Evolutionary conservation across 2,888 invertebrate genomes (phyloP).

Genomic region (Cerceris ruficornis): DNA sequence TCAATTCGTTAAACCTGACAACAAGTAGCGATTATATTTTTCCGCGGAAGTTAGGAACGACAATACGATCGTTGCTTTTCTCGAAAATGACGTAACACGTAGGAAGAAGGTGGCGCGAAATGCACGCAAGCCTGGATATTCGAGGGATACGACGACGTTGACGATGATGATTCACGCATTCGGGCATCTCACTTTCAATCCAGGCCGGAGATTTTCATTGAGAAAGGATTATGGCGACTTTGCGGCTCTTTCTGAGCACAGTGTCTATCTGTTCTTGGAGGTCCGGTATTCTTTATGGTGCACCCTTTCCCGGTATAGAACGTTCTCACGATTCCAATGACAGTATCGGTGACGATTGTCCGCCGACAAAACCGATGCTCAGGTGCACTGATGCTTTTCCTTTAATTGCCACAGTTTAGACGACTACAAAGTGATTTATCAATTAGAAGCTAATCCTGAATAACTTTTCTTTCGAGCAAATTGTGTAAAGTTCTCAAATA

Average conservation of each 20-base stretch:
- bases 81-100: constrained; percentile 57
- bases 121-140: constrained; percentile 43
- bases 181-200: constrained; percentile 40
- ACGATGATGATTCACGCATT: constrained; percentile 60
- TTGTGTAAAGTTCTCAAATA: too few relatives aligned
- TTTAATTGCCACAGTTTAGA: too few relatives aligned
- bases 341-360: constrained; percentile 33
- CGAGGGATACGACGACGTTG: constrained; percentile 48
- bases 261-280: neutral
- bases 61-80: constrained; percentile 31
- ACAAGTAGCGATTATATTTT: constrained; percentile 4
- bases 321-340: constrained; percentile 46
- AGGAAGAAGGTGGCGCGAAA: constrained; percentile 45
- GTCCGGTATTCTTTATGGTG: neutral
- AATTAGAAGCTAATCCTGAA: too few relatives aligned
- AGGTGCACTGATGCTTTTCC: too few relatives aligned
- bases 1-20: neutral
- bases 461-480: too few relatives aligned
- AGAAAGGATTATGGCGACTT: constrained; percentile 5
- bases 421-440: too few relatives aligned
- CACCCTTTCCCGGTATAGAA: constrained; percentile 10
- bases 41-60: constrained; percentile 41
- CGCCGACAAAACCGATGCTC: constrained; percentile 15
- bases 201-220: constrained; percentile 30
- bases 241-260: neutral